phyloP scores from a whole-genome alignment of 2,797 vertebrate genomes.

The Pipistrellus nathusii region DNA sequence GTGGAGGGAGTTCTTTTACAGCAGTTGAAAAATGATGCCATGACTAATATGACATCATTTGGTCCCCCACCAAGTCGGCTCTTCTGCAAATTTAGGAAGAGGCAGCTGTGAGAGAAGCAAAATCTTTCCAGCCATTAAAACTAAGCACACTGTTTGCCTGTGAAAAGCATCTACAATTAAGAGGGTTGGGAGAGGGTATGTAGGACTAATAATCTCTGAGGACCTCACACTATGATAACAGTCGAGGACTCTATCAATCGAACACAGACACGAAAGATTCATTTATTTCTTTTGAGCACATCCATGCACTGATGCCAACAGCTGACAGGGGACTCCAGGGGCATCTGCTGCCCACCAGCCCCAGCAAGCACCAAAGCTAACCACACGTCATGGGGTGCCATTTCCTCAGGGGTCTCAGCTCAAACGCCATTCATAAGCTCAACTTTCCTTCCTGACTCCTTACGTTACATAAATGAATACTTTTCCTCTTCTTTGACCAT shows the following conservation, averaged over 20 bases:
- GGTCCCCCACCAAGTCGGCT: conserved; percentile 12
- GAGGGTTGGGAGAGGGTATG: background rate
- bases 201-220: background rate
- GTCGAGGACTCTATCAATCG: background rate
- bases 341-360: background rate
- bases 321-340: background rate
- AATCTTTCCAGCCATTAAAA: background rate
- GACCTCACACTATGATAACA: no score
- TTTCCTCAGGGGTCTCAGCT: background rate
- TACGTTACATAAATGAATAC: background rate
- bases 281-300: background rate
- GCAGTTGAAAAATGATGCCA: conserved; percentile 66
- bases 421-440: background rate
- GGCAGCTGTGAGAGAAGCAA: background rate
- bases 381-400: fast-evolving
- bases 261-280: background rate
- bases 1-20: conserved; percentile 39
- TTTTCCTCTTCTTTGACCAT: background rate
- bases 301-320: background rate
- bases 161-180: background rate
- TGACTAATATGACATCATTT: conserved; percentile 70
- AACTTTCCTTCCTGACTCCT: background rate
- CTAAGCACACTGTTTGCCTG: conserved; percentile 6
- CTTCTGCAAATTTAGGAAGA: background rate
- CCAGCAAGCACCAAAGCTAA: background rate